phyloP scores from a whole-genome alignment of 2,888 invertebrate genomes.

The Melipona bicolor region DNA sequence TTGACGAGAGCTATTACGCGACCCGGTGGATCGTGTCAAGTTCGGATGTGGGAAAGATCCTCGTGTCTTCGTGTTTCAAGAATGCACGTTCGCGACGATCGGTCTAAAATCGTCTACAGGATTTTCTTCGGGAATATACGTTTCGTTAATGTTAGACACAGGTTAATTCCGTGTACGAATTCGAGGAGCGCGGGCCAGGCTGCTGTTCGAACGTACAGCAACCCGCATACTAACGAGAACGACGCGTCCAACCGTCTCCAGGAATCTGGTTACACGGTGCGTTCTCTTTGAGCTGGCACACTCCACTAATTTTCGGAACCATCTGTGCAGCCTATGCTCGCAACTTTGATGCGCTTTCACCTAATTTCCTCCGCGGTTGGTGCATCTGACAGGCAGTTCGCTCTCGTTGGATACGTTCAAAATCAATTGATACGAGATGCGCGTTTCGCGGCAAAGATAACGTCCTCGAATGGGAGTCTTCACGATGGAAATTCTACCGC shows the following conservation, averaged over 20 bases:
- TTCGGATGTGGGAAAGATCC: conserved; percentile 21
- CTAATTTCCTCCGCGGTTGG: conserved; percentile 23
- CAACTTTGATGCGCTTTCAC: conserved; percentile 33
- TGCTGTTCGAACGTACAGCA: conserved; percentile 46
- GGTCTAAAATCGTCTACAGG: neutral
- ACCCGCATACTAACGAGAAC: conserved; percentile 54
- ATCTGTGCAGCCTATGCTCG: neutral
- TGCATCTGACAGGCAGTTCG: neutral
- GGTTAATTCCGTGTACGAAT: conserved; percentile 48
- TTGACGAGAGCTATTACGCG: too few species aligned
- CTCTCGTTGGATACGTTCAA: neutral
- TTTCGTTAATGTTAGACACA: neutral
- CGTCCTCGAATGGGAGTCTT: neutral
- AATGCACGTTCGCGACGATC: neutral
- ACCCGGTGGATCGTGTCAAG: too few species aligned
- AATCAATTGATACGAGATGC: neutral
- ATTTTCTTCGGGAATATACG: neutral
- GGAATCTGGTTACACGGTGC: conserved; percentile 34
- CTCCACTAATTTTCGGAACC: conserved; percentile 45
- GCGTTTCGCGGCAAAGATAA: neutral
- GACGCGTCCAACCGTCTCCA: conserved; percentile 33
- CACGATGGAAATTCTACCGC: neutral
- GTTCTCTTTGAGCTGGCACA: conserved; percentile 49
- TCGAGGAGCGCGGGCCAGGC: conserved; percentile 32
- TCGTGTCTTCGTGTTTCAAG: neutral